These are phyloP conservation scores for Drosophila dives DNA, from an alignment of 2,888 invertebrate genomes.

Conservation along the genomic window DNA sequence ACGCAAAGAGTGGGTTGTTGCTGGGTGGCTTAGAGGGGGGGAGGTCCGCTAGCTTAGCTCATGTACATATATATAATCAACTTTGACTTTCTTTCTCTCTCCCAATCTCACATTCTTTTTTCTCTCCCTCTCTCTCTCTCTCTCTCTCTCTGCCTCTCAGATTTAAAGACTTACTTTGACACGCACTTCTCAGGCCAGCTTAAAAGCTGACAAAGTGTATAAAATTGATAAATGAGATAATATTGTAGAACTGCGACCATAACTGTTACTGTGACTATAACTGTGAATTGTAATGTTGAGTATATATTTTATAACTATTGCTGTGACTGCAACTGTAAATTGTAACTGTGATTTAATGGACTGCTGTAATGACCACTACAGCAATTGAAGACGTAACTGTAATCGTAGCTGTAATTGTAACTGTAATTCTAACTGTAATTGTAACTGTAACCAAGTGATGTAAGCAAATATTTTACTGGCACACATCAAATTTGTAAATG, in stretches of 20 bases:
- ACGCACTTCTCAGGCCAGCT: slow-evolving; percentile 15
- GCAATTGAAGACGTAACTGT: not conserved
- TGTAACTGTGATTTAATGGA: not conserved
- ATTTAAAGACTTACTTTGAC: slow-evolving; percentile 25
- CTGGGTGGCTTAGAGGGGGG: not conserved
- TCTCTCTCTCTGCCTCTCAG: not conserved
- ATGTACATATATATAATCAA: slow-evolving; percentile 55
- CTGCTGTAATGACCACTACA: not conserved
- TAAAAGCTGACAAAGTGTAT: slow-evolving; percentile 41
- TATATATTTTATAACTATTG: not conserved
- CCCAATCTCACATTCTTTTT: not conserved
- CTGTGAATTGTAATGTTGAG: not conserved
- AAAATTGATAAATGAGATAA: slow-evolving; percentile 57
- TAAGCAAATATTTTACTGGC: no score
- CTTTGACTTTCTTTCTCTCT: slow-evolving; percentile 7
- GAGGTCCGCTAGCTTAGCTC: slow-evolving; percentile 33
- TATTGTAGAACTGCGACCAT: slow-evolving; percentile 5
- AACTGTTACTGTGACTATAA: slow-evolving; percentile 7
- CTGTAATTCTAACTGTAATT: not conserved
- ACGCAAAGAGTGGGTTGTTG: slow-evolving; percentile 24
- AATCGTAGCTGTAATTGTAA: not conserved
- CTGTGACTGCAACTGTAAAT: not conserved
- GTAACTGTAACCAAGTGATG: not conserved
- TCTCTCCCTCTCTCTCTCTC: not conserved
- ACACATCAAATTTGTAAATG: not conserved